phyloP scores from a whole-genome alignment of 1,140 invertebrate species.

The Drosophila pachea region DNA sequence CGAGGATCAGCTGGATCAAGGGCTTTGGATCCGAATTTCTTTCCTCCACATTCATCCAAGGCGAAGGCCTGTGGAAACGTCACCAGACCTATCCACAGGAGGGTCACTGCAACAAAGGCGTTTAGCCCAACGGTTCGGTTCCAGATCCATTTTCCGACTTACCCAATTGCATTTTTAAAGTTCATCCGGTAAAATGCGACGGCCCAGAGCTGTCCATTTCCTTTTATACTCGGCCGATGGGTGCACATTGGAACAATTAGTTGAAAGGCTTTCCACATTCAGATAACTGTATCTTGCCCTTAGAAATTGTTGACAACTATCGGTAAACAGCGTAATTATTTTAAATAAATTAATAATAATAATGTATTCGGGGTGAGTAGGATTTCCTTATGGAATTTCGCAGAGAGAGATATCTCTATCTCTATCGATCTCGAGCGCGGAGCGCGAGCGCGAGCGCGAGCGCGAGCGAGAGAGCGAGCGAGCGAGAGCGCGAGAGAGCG shows the following conservation, averaged over 20 bases:
- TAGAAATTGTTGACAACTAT: slow-evolving; percentile 21
- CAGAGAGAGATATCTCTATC: too few species aligned
- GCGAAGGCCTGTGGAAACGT: slow-evolving; percentile 51
- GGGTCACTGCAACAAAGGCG: slow-evolving; percentile 25
- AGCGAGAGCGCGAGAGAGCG: too few species aligned
- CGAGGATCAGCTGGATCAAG: slow-evolving; percentile 40
- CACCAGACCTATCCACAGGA: slow-evolving; percentile 61
- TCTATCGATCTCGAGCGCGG: too few species aligned
- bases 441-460: too few species aligned
- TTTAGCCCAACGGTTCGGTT: not conserved
- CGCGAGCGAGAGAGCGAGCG: too few species aligned
- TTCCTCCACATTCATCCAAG: slow-evolving; percentile 43
- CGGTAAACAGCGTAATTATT: slow-evolving; percentile 11
- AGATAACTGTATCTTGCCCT: not conserved
- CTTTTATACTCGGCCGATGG: slow-evolving; percentile 43
- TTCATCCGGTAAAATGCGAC: slow-evolving; percentile 39
- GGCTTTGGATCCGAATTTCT: slow-evolving; percentile 55
- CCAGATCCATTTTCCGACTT: slow-evolving; percentile 23
- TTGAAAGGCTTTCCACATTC: slow-evolving; percentile 35
- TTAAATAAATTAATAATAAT: slow-evolving; percentile 26
- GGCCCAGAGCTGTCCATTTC: not conserved
- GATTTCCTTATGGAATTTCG: too few species aligned
- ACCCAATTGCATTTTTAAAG: slow-evolving; percentile 57
- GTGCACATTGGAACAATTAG: slow-evolving; percentile 21
- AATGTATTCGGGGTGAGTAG: not conserved